A percentile compares a stretch with the other conserved stretches of the same genome.
Conservation (phyloP, 2,797 vertebrate genomes). For the Echeneis naucrates region DNA sequence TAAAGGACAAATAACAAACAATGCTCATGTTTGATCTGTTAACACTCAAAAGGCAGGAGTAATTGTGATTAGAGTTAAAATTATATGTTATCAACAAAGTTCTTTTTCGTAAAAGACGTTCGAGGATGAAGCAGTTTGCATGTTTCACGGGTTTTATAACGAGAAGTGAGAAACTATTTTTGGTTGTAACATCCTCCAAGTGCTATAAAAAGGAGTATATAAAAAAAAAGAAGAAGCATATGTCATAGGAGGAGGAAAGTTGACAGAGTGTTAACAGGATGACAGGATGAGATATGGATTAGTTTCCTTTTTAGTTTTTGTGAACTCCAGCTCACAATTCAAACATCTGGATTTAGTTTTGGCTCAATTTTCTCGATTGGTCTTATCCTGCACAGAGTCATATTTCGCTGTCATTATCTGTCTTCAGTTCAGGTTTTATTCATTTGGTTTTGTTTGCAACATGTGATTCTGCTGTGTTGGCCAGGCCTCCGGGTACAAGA, state of each 20-base stretch:
- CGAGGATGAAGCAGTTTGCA: neutral
- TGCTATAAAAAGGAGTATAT: constrained; percentile 54
- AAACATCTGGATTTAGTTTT: constrained; percentile 46
- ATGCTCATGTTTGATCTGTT: neutral
- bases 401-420: neutral
- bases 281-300: constrained; percentile 25
- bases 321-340: neutral
- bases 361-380: neutral
- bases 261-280: constrained; percentile 22
- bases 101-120: neutral
- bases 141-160: constrained; percentile 8
- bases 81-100: neutral
- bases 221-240: constrained; percentile 1
- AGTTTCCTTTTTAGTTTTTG: constrained; percentile 23
- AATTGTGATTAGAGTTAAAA: neutral
- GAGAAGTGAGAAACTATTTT: constrained; percentile 33
- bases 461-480: constrained; percentile 3
- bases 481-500: neutral
- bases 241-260: constrained; percentile 37
- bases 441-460: too few species aligned
- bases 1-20: constrained; percentile 52
- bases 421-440: neutral
- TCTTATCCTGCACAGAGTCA: neutral
- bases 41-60: neutral
- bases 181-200: constrained; percentile 14